Base-by-base conservation (phyloP, 2,113 vertebrate genomes). In the Malurus melanocephalus region DNA sequence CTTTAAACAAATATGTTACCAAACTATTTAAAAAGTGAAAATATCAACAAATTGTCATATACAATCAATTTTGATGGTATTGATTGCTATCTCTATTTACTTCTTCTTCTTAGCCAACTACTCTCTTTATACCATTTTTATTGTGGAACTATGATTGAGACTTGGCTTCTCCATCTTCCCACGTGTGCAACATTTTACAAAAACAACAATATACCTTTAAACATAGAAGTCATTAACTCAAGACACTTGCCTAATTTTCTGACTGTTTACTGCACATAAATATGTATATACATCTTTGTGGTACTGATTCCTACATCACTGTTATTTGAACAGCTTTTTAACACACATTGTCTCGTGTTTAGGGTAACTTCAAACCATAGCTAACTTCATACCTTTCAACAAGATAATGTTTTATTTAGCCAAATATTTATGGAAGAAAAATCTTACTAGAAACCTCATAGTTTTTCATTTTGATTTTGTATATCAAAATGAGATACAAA, bases 181-280 rank as follows among this genome's bases (percentile, higher is more conserved):
- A 45, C 11, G 35, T 64, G 13, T 40, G 6, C 14, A 62, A 18
- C 20, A 65, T 71, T 79, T 92, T 1, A 43, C n/a, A 64, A 59
- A 64, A 30, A 2, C 6, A n/a, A 42, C 9, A 72, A n/a, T 9
- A 42, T 0, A 7, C 9, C 3, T 75, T 28, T n/a, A 67, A 43
- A 35, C n/a, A 59, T 3, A n/a, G 35, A 52, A 60, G 12, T n/a
- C 6, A 52, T 48, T 78, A 80, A 65, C 28, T 57, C 46, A 87
- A 66, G 24, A 28, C 14, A 5, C 43, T 81, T 92, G 21, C 23
- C 76, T 85, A 33, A 42, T 85, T 87, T 89, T 87, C 14, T 57
- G 60, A 32, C 5, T 49, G 16, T 62, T 80, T 68, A 52, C 18
- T 42, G 56, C 5, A 61, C 23, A 55, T 62, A 27, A 43, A 7